Percentiles rank a stretch among this genome's conserved stretches.
These are phyloP conservation scores for Zootermopsis nevadensis DNA, from an alignment of 2,888 invertebrate species.

Conservation along the genomic window DNA sequence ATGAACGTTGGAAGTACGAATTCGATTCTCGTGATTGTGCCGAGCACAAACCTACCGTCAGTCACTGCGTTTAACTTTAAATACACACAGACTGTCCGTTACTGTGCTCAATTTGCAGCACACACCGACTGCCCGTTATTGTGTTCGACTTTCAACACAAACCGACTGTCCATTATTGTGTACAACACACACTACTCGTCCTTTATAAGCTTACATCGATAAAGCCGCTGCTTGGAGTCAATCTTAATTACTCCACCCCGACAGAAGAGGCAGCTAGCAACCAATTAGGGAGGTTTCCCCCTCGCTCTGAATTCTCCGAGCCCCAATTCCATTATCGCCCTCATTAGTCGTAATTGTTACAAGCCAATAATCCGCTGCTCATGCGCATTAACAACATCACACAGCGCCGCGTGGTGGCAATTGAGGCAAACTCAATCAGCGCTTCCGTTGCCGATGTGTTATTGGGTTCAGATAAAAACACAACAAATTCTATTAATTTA, in stretches of 20 bases:
- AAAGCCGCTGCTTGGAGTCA: conserved; percentile 37
- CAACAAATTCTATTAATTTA: conserved; percentile 32
- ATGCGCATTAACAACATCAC: conserved; percentile 43
- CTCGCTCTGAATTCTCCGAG: conserved; percentile 28
- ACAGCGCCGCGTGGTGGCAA: conserved; percentile 38
- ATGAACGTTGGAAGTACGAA: too few relatives aligned
- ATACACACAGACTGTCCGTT: not conserved
- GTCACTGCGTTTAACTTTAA: not conserved
- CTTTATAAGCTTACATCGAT: conserved; percentile 37
- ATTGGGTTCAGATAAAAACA: conserved; percentile 16
- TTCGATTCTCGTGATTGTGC: too few relatives aligned
- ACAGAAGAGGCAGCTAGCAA: conserved; percentile 35
- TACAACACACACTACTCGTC: conserved; percentile 10
- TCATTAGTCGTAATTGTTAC: conserved; percentile 49
- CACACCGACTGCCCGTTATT: not conserved
- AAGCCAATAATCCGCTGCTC: conserved; percentile 48
- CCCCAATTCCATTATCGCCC: conserved; percentile 49
- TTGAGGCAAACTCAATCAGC: conserved; percentile 45
- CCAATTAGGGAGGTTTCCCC: conserved; percentile 44
- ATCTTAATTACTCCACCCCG: conserved; percentile 45
- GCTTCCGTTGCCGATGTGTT: conserved; percentile 4
- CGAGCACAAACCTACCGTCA: not conserved
- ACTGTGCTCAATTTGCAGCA: not conserved
- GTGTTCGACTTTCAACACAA: not conserved
- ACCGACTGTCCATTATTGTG: not conserved